Evolutionary conservation across 2,888 invertebrate genomes (phyloP).

Genomic region (Chalcis sispes): DNA sequence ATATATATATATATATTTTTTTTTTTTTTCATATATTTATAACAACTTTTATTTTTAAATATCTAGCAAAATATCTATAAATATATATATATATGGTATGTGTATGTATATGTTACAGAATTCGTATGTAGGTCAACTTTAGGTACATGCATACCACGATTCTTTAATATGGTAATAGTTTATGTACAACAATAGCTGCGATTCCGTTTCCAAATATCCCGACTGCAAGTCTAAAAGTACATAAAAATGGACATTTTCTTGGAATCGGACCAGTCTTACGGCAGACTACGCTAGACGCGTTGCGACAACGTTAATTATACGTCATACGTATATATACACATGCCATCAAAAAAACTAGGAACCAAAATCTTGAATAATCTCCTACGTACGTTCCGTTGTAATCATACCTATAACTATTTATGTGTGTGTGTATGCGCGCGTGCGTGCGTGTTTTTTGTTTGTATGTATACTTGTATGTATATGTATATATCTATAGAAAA

Average conservation of each 20-base stretch:
- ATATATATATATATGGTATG: background rate
- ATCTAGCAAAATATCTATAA: slow-evolving; percentile 9
- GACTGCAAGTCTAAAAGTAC: slow-evolving; percentile 24
- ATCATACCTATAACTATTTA: background rate
- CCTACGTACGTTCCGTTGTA: background rate
- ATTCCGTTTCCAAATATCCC: slow-evolving; percentile 15
- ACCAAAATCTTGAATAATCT: slow-evolving; percentile 19
- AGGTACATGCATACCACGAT: no score
- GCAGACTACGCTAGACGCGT: slow-evolving; percentile 2
- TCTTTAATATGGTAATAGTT: slow-evolving; percentile 9
- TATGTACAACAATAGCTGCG: slow-evolving; percentile 1
- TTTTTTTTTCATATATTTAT: background rate
- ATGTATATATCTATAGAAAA: slow-evolving; percentile 5
- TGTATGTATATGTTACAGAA: slow-evolving; percentile 18
- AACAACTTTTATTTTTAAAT: slow-evolving; percentile 12
- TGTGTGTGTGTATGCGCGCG: no score
- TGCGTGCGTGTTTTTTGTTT: no score
- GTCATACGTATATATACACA: slow-evolving; percentile 1
- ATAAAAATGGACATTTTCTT: slow-evolving; percentile 11
- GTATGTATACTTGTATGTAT: background rate
- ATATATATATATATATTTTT: background rate
- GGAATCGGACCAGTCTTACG: slow-evolving; percentile 37
- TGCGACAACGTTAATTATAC: slow-evolving; percentile 7
- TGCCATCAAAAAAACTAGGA: slow-evolving; percentile 27
- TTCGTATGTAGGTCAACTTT: slow-evolving; percentile 11